phyloP scores from a whole-genome alignment of 2,888 invertebrate species.

The Lasioglossum calceatum region DNA sequence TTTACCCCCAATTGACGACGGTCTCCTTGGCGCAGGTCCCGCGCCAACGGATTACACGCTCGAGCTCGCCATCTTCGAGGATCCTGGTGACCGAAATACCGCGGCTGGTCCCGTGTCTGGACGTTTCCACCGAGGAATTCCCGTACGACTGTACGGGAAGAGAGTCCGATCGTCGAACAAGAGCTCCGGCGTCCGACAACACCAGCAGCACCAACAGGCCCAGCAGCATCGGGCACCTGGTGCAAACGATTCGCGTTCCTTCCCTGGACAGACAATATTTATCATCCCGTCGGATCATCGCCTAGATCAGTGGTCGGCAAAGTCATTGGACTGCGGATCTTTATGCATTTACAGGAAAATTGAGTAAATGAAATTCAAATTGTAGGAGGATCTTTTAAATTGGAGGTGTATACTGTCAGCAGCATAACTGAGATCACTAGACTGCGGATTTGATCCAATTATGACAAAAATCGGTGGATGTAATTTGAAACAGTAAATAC shows the following conservation, averaged over 20 bases:
- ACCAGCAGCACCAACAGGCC: conserved; percentile 72
- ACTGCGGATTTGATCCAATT: no score
- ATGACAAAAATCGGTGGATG: no score
- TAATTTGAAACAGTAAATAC: no score
- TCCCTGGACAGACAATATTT: conserved; percentile 51
- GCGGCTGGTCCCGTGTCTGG: conserved; percentile 46
- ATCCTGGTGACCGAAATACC: conserved; percentile 89
- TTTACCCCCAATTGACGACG: conserved; percentile 80
- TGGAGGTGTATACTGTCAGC: no score
- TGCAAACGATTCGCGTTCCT: conserved; percentile 60
- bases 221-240: conserved; percentile 75
- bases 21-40: conserved; percentile 80
- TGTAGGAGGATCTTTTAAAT: no score
- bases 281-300: conserved; percentile 20
- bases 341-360: no score
- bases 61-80: conserved; percentile 89
- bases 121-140: conserved; percentile 56
- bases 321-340: no score
- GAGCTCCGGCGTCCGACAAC: conserved; percentile 72
- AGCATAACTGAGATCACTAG: no score
- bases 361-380: no score
- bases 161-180: conserved; percentile 64
- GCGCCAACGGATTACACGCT: conserved; percentile 81
- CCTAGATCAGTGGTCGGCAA: no score
- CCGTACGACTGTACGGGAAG: conserved; percentile 31